Conservation (phyloP, 2,113 vertebrate genomes). For the Brienomyrus longianalis region DNA sequence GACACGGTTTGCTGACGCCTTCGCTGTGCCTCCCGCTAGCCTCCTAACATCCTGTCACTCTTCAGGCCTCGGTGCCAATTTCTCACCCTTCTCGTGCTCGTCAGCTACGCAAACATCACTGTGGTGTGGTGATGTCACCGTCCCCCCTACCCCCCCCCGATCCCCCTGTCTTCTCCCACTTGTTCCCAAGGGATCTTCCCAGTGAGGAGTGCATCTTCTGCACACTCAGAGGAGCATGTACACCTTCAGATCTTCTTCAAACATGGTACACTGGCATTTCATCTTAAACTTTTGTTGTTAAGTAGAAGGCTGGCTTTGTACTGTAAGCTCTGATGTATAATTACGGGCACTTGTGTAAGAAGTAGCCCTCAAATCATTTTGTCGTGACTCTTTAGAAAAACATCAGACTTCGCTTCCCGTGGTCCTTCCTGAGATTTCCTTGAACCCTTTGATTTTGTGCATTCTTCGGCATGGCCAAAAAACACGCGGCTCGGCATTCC, state of each 20-base stretch:
- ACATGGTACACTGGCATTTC: background rate
- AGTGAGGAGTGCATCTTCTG: background rate
- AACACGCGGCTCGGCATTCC: slow-evolving; percentile 40
- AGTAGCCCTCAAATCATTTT: background rate
- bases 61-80: background rate
- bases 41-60: background rate
- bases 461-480: slow-evolving; percentile 38
- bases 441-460: slow-evolving; percentile 43
- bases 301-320: slow-evolving; percentile 15
- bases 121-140: background rate
- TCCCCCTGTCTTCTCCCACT: background rate
- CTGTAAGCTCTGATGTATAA: background rate
- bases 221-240: background rate
- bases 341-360: slow-evolving; percentile 12
- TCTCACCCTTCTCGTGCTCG: background rate
- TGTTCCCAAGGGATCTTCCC: background rate
- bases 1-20: background rate
- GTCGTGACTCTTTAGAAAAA: slow-evolving; percentile 14
- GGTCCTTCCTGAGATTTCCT: slow-evolving; percentile 20
- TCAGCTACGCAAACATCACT: background rate
- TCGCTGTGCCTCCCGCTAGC: background rate
- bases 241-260: slow-evolving; percentile 3
- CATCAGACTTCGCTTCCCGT: slow-evolving; percentile 25
- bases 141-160: background rate
- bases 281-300: slow-evolving; percentile 20